Conservation (phyloP, 2,113 vertebrate genomes). For the Cygnus buccinator region DNA sequence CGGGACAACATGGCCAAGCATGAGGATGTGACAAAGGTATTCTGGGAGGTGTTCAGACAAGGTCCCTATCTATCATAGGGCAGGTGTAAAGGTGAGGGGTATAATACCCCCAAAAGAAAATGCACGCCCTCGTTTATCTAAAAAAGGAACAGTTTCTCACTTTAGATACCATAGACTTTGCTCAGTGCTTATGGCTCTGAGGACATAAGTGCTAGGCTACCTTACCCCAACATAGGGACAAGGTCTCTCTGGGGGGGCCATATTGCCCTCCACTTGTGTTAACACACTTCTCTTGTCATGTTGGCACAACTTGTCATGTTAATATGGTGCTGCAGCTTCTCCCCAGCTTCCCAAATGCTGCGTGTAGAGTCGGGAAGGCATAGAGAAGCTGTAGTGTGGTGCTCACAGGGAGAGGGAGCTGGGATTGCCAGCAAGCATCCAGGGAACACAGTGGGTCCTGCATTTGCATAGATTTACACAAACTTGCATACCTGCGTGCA, state of each 20-base stretch:
- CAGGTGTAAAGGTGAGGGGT: rapidly evolving
- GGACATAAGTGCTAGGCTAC: background rate
- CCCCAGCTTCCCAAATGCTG: rapidly evolving
- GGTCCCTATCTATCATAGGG: rapidly evolving
- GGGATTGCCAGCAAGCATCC: background rate
- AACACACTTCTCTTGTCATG: rapidly evolving
- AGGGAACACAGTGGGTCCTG: background rate
- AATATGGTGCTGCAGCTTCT: background rate
- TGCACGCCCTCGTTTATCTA: background rate
- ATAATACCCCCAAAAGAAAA: background rate
- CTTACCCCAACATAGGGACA: background rate
- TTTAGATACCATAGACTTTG: background rate
- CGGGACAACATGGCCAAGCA: background rate
- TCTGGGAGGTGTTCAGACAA: background rate
- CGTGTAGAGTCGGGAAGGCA: background rate
- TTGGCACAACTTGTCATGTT: background rate
- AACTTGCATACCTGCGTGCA: background rate
- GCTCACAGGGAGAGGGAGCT: rapidly evolving
- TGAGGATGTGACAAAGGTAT: background rate
- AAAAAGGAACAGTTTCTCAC: background rate
- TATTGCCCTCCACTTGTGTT: rapidly evolving
- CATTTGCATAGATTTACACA: background rate
- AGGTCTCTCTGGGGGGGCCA: rapidly evolving
- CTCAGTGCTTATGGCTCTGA: background rate
- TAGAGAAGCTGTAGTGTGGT: background rate